Evolutionary conservation across 2,888 invertebrate genomes (phyloP), one percentile per base, ranked within the genome.

Genomic region (Trichopoda pennipes): DNA sequence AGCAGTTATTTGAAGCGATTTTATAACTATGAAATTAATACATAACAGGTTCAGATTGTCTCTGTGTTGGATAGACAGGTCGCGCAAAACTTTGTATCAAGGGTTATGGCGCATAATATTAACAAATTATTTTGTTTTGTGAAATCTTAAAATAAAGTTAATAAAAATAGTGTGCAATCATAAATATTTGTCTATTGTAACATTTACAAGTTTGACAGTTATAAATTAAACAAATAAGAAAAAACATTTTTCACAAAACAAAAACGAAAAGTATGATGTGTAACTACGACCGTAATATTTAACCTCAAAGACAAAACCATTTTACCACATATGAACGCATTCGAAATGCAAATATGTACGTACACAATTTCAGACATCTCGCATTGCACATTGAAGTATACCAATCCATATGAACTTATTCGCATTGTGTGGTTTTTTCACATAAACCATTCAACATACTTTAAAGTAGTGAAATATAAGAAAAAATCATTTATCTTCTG

Each of bases 251-350:
- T 38, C 21, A 21, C 14, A 47, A 21, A n/a, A 51, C 32, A 16
- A 51, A n/a, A 19, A 12, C 14, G 35, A 53, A 21, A 12, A 21
- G 51, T 19, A 17, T 21, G 21, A 6, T 63, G 44, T 49, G 32
- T 28, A 14, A 32, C 12, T 17, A 49, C n/a, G 19, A 75, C 77
- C 77, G 23, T 49, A 78, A 64, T 70, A 64, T 70, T 72, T 56
- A 56, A 64, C 70, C 77, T 64, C 64, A 64, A 78, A 77, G 53
- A 56, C 64, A 70, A 78, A 70, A 78, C 64, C 70, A 78, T 78
- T 70, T 23, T 58, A 64, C 63, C 77, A 58, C 77, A 77, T 63
- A 66, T 23, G 61, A 64, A 35, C 35, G 35, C 51, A 64, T 51
- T 49, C 12, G 35, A 35, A 64, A 64, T 49, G 16, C 32, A 35